Base-by-base conservation (phyloP, 2,797 vertebrate genomes). In the Dromococcyx pavoninus region DNA sequence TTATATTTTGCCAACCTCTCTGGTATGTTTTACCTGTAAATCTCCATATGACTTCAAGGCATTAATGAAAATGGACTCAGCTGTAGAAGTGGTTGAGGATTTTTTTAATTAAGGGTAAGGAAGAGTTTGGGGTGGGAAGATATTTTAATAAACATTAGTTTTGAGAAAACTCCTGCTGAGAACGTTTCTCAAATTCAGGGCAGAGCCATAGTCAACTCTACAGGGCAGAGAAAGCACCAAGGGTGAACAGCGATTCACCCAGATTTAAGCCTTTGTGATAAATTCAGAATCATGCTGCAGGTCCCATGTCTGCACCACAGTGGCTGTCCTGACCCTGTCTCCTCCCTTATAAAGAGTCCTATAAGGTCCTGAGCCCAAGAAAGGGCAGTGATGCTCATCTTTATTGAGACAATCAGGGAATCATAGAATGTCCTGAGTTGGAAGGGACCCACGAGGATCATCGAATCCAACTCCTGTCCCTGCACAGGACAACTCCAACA, bases 361-460 rank as follows among this genome's bases (percentile, higher is more conserved):
- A 0, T 7, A n/a, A 91, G 7, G 5, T 61, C 44, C 50, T 17
- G 41, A 71, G 62, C 22, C 10, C 61, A 27, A 33, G 21, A 65
- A 64, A 65, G 54, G 37, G 3, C 3, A 1, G 0, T 0, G 0
- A 11, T 25, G 27, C 13, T 69, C 28, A 5, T 15, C 33, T 82
- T 15, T 43, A 10, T 2, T 22, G 46, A 21, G 44, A 43, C 43
- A 44, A 21, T 46, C 21, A 21, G 9, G 48, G 22, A 24, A 48
- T 48, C 46, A 48, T 48, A 48, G 22, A 48, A 48, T 24, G 19
- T 23, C 22, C 46, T 22, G 21, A 48, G 22, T 48, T 48, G 46
- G 46, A 48, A 48, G 46, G 23, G 46, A 48, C 23, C 46, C 46
- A 48, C 22, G 48, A 19, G 18, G 46, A 23, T 22, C 46, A 48